Percentiles rank a stretch among this genome's conserved stretches.
Evolutionary conservation across 2,113 vertebrate genomes (phyloP).

Genomic region (Sinocyclocheilus anophthalmus): DNA sequence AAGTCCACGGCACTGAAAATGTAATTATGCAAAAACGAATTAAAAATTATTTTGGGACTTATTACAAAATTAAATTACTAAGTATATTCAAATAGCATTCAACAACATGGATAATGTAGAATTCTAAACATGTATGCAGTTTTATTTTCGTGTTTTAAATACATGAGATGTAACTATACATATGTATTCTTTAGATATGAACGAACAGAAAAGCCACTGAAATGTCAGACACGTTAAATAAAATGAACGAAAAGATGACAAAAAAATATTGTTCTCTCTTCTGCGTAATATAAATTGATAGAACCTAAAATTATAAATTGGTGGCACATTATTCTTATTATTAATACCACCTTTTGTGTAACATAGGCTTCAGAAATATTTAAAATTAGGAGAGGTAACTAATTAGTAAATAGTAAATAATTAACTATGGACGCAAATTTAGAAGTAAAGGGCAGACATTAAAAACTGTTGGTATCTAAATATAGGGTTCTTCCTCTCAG

Average conservation of each 20-base stretch:
- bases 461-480: neutral
- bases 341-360: neutral
- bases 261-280: neutral
- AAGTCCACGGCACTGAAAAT: neutral
- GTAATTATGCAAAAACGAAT: neutral
- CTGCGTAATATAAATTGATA: neutral
- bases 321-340: neutral
- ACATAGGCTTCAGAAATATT: neutral
- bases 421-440: neutral
- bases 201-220: neutral
- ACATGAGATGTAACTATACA: too few relatives aligned
- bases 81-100: neutral
- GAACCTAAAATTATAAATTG: neutral
- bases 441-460: neutral
- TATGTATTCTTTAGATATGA: too few relatives aligned
- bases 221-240: neutral
- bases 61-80: neutral
- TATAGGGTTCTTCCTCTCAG: conserved; percentile 57
- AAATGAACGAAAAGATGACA: neutral
- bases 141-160: neutral
- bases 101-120: neutral
- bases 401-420: too few relatives aligned
- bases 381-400: neutral
- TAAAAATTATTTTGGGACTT: neutral
- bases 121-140: neutral